Base-by-base conservation (phyloP, 2,888 invertebrate species). In the Parascotia fuliginaria region DNA sequence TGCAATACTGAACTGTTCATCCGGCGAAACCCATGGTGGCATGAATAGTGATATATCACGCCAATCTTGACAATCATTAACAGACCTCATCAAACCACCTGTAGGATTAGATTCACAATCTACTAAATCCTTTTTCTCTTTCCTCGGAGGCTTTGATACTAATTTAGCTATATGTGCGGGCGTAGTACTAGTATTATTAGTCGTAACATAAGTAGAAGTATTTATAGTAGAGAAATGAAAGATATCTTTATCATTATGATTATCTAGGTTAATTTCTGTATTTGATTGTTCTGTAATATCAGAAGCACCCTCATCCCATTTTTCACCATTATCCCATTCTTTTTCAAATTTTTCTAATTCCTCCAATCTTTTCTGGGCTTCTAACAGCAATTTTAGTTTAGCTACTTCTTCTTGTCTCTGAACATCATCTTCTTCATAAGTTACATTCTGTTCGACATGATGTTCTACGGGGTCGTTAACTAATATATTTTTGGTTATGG, bases 251-350 rank as follows among this genome's bases (percentile, higher is more conserved):
- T 5, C 13, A 9, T n/a, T n/a, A n/a, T n/a, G n/a, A n/a, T n/a
- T n/a, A n/a, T n/a, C n/a, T n/a, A n/a, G n/a, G n/a, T n/a, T n/a
- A n/a, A n/a, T 22, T 14, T 12, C 5, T 13, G 24, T 27, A 19
- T 9, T 22, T 6, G 36, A 7, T 6, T 22, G 11, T 22, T 12
- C 34, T 40, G 15, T 29, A 37, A 13, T 29, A 38, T 39, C 42
- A 16, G 24, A 29, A 22, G 32, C 49, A 19, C 60, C 51, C 12
- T 64, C 66, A 11, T 83, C 81, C 92, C 91, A 92, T 29, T 68
- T 61, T 38, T 81, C 87, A 9, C 87, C 83, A 56, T 77, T 79
- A 34, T 91, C 91, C 91, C 91, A 92, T 49, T 83, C 84, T 51
- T 65, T 58, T 59, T 88, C 87, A 19, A 88, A 61, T 62, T 81